Evolutionary conservation across 2,888 invertebrate genomes (phyloP).

Genomic region (Amphipyra tragopoginis): DNA sequence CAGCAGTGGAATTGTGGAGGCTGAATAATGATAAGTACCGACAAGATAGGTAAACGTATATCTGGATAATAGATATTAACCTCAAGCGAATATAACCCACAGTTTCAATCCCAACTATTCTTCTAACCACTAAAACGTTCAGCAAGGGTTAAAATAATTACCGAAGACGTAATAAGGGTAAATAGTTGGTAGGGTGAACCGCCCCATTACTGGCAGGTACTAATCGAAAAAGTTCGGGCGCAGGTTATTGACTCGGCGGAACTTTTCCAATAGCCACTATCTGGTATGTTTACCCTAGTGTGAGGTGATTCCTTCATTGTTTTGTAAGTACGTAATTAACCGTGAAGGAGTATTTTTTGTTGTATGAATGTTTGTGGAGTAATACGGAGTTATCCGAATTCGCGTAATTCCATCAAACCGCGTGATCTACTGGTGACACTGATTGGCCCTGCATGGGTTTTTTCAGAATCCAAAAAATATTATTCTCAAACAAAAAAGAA

Average conservation of each 20-base stretch:
- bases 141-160: constrained; percentile 63
- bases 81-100: constrained; percentile 13
- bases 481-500: too few species aligned
- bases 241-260: constrained; percentile 71
- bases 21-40: too few species aligned
- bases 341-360: constrained; percentile 13
- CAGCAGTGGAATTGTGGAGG: too few species aligned
- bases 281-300: constrained; percentile 56
- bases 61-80: too few species aligned
- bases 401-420: too few species aligned
- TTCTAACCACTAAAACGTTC: constrained; percentile 46
- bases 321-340: constrained; percentile 56
- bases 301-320: constrained; percentile 59
- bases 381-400: too few species aligned
- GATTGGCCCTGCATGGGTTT: too few species aligned
- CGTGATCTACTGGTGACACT: too few species aligned
- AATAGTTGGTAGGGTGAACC: constrained; percentile 65
- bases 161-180: constrained; percentile 59
- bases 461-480: too few species aligned
- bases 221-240: constrained; percentile 73
- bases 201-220: constrained; percentile 71
- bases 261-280: constrained; percentile 72
- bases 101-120: constrained; percentile 52
- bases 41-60: too few species aligned
- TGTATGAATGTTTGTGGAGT: too few species aligned